Conservation (phyloP, 2,797 vertebrate species). For the Alectoris magna region DNA sequence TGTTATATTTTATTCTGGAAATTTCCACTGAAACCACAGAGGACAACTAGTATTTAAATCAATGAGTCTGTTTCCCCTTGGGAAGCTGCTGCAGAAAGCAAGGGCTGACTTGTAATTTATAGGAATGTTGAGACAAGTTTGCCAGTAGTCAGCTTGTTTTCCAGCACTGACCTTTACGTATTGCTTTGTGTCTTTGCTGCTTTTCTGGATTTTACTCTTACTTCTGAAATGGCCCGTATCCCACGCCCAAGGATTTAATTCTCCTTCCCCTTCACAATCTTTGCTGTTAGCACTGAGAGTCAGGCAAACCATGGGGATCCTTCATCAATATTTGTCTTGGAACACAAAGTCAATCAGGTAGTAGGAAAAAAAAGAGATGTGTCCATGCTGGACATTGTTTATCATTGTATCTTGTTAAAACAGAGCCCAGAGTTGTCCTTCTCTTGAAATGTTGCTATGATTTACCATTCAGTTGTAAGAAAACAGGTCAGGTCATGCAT, state of each 20-base stretch:
- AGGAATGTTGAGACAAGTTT: conserved; percentile 5
- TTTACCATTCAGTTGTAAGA: background rate
- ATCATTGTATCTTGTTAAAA: background rate
- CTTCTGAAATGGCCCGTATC: background rate
- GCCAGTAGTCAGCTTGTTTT: conserved; percentile 21
- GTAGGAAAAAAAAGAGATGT: background rate
- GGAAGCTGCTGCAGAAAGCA: conserved; percentile 26
- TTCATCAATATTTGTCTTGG: background rate
- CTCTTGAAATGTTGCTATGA: background rate
- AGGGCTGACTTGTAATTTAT: conserved; percentile 29
- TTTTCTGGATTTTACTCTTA: background rate
- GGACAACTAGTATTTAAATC: conserved; percentile 14
- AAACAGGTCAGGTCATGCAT: background rate
- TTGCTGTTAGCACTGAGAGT: background rate
- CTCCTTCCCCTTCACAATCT: background rate
- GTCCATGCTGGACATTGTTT: background rate
- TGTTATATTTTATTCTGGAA: background rate
- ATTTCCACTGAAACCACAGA: background rate
- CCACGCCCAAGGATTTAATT: background rate
- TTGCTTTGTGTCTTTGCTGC: background rate
- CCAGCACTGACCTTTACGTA: conserved; percentile 32
- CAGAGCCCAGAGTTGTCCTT: background rate
- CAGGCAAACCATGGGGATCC: background rate
- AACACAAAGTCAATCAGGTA: background rate
- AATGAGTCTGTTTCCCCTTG: conserved; percentile 10